A percentile compares a stretch with the other conserved stretches of the same genome.
These are phyloP conservation scores for Tragelaphus strepsiceros DNA, from an alignment of 2,113 vertebrate species.

Conservation along the genomic window DNA sequence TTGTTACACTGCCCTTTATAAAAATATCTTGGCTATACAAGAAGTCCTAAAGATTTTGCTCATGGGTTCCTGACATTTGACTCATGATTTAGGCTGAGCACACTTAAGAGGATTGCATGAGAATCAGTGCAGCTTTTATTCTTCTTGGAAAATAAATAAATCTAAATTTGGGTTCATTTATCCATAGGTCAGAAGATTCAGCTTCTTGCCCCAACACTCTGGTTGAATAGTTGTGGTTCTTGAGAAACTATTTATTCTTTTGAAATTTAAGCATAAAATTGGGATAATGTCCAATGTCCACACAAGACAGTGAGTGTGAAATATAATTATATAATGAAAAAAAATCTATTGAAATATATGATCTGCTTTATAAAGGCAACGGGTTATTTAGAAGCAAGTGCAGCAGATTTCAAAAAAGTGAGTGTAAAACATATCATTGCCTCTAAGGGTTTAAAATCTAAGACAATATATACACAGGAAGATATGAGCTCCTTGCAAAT, in stretches of 20 bases:
- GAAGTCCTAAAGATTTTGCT: neutral
- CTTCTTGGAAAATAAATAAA: neutral
- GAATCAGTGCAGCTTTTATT: neutral
- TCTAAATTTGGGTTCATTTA: neutral
- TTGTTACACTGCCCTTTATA: neutral
- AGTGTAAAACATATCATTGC: conserved; percentile 17
- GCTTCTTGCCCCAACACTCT: neutral
- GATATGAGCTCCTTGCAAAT: neutral
- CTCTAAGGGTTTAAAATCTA: conserved; percentile 17
- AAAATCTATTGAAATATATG: neutral
- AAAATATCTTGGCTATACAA: neutral
- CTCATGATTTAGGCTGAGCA: neutral
- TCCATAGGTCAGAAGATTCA: neutral
- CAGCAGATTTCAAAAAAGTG: conserved; percentile 26
- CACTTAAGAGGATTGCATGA: neutral
- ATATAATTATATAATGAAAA: neutral
- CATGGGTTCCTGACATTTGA: neutral
- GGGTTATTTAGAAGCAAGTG: conserved; percentile 24
- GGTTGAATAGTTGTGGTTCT: neutral
- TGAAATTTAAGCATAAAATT: neutral
- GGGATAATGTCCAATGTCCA: neutral
- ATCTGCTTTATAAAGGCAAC: conserved; percentile 18
- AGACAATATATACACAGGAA: neutral
- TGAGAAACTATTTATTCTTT: neutral
- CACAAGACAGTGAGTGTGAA: neutral